Evolutionary conservation across 2,113 vertebrate species (phyloP), one percentile per base, ranked within the genome.

Genomic region (Phocoena sinus): DNA sequence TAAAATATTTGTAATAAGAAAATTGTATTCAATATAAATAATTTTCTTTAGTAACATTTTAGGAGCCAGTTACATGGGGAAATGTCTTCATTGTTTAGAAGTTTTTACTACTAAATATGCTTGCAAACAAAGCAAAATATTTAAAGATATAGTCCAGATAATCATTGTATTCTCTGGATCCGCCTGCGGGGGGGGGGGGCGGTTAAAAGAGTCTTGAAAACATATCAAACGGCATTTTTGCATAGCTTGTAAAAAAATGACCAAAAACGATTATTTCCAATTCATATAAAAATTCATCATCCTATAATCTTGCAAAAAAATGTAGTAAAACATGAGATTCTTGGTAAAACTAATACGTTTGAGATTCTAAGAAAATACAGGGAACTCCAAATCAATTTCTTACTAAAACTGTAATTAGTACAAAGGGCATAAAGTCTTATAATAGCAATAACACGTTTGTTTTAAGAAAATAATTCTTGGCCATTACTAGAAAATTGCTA

Each of bases 171-270:
- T 33, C 47, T 91, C 71, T 82, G 50, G 38, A 63, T 70, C 41
- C 6, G 80, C 26, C n/a, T 28, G 60, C 10, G 9, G 7, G 17
- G 36, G 36, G 6, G 0, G 0, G 3, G 2, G 17, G 10, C 0
- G 6, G 50, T 58, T 41, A 62, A 84, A 80, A 86, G 3, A 70
- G 38, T 50, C 44, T 83, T 83, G 71, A 90, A 83, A 89, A 38
- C 13, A 14, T 20, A 95, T 94, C 53, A 80, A 60, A 47, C 36
- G 76, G 8, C 65, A 89, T 80, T 90, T 97, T 95, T 93, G 71
- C 33, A 82, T 58, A 56, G 41, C 38, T 13, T 85, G 8, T 63
- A 80, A n/a, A 94, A 94, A 92, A 94, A 82, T 28, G 53, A 28
- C n/a, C n/a, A 71, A 58, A 93, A 97, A 74, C 56, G 0, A 74